Conservation (phyloP, 1,140 invertebrate species). For the Sogatella furcifera region DNA sequence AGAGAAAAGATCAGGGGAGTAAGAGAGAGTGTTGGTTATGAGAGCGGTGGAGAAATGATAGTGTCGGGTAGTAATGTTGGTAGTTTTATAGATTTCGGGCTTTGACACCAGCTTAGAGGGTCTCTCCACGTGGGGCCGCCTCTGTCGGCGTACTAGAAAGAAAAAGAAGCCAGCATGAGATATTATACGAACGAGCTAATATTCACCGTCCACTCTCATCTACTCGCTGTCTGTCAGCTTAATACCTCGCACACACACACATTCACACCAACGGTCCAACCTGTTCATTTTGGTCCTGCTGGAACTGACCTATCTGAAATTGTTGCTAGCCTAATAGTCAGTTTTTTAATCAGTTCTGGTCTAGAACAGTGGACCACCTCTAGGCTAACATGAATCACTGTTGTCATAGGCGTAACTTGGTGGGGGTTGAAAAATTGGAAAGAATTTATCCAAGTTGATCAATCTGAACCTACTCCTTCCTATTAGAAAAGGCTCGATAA, state of each 20-base stretch:
- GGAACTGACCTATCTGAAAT: too few relatives aligned
- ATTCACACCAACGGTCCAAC: too few relatives aligned
- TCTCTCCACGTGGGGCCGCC: not conserved
- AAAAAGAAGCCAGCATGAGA: not conserved
- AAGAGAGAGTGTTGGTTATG: not conserved
- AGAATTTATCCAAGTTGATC: too few relatives aligned
- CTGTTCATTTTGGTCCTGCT: too few relatives aligned
- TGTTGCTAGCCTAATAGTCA: too few relatives aligned
- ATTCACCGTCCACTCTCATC: not conserved
- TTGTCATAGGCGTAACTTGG: too few relatives aligned
- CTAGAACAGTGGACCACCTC: too few relatives aligned
- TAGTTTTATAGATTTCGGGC: constrained; percentile 2
- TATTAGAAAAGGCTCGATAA: too few relatives aligned
- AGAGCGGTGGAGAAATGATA: not conserved
- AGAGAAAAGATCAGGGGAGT: not conserved
- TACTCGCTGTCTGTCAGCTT: not conserved
- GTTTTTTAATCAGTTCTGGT: too few relatives aligned
- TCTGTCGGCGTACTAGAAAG: not conserved
- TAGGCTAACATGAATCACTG: too few relatives aligned
- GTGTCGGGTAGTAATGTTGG: not conserved
- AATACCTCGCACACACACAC: not conserved
- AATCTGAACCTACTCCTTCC: too few relatives aligned
- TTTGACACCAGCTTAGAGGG: not conserved
- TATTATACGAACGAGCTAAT: not conserved
- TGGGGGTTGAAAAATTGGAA: too few relatives aligned